Base-by-base conservation (phyloP, 2,888 invertebrate genomes). In the Helobdella robusta region DNA sequence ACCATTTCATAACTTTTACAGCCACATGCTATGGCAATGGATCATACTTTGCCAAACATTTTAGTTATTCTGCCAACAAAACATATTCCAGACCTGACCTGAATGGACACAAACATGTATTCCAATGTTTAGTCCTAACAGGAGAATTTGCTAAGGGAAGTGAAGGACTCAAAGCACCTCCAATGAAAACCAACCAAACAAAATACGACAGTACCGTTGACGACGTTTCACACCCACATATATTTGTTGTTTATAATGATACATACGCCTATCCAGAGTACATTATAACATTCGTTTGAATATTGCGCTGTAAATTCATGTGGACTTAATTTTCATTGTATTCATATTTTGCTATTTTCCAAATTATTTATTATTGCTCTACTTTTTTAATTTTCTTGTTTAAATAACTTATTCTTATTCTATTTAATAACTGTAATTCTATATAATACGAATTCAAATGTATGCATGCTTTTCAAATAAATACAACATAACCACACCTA, bases 231-330 rank as follows among this genome's bases (percentile, higher is more conserved):
- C 8, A 56, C 18, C 56, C 56, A 15, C 2, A n/a, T 18, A 20
- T 30, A n/a, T 28, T 25, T 56, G 56, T 56, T 5, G 56, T 56
- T 30, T 56, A 30, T 32, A 56, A 56, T 56, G 56, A 56, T 56
- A 32, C 20, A n/a, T 32, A 56, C 5, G 56, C 56, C 2, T 56
- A 56, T 18, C 56, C 56, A 30, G 56, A 56, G 32, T 56, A 56
- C 18, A n/a, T 56, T 40, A 40, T 40, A 40, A 40, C 44, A 40
- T 40, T 40, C n/a, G n/a, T 15, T 40, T 40, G 44, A 40, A 15
- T 40, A 15, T 40, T 40, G 11, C n/a, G n/a, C n/a, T n/a, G n/a
- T n/a, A n/a, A n/a, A n/a, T n/a, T n/a, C n/a, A n/a, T n/a, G n/a
- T n/a, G n/a, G n/a, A n/a, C n/a, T n/a, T n/a, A n/a, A n/a, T n/a